A percentile compares a stretch with the other conserved stretches of the same genome.
phyloP scores from a whole-genome alignment of 1,140 invertebrate species.

The Meteorus sp. region DNA sequence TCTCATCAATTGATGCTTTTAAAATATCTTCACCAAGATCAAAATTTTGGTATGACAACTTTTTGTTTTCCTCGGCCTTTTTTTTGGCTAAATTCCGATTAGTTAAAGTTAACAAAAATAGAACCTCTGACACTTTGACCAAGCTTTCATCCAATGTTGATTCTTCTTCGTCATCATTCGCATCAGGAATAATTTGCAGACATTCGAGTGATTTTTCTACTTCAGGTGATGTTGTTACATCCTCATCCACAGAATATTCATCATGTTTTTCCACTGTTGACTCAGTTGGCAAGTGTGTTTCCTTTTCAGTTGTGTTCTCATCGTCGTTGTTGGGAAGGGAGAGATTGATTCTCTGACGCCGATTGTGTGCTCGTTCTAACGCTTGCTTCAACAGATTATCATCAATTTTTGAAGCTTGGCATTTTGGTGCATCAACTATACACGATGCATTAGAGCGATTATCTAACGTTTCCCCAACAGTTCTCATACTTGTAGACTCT shows the following conservation, averaged over 20 bases:
- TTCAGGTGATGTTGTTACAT: too few species aligned
- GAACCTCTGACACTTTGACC: slow-evolving; percentile 18
- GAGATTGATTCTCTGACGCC: too few species aligned
- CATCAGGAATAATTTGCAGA: not conserved
- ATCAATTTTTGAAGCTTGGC: too few species aligned
- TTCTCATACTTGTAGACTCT: too few species aligned
- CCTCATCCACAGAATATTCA: not conserved
- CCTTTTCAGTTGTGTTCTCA: not conserved
- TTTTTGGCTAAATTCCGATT: slow-evolving; percentile 3
- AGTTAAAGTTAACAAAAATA: slow-evolving; percentile 13
- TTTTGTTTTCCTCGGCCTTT: not conserved
- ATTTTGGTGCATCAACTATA: too few species aligned
- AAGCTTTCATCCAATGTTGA: slow-evolving; percentile 18
- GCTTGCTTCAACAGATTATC: too few species aligned
- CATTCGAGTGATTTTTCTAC: not conserved
- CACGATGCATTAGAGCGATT: too few species aligned
- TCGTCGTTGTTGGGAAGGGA: not conserved
- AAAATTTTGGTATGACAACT: not conserved
- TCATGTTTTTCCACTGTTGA: not conserved
- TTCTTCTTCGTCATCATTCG: not conserved
- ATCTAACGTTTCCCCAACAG: too few species aligned
- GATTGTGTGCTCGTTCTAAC: too few species aligned
- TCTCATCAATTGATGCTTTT: not conserved
- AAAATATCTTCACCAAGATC: slow-evolving; percentile 16
- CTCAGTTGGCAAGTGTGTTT: not conserved